Evolutionary conservation across 2,797 vertebrate species (phyloP).

Genomic region (Dryobates pubescens): DNA sequence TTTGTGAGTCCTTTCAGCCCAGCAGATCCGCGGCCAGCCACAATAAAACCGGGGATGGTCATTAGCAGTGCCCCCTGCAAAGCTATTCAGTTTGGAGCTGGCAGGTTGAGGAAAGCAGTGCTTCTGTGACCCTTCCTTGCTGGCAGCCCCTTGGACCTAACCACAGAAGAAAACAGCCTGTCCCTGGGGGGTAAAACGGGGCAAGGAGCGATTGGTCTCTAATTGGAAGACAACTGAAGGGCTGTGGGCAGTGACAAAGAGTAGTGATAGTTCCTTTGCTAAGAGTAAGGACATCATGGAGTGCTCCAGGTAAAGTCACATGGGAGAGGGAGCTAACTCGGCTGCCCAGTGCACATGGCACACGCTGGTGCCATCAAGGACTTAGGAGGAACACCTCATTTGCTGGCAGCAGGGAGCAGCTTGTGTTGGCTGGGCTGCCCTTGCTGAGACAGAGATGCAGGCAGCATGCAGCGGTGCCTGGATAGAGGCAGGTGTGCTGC

Average conservation of each 20-base stretch:
- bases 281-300: fast-evolving
- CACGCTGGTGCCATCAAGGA: neutral
- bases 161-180: neutral
- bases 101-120: neutral
- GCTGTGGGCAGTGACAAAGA: neutral
- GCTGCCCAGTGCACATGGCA: neutral
- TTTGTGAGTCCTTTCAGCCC: constrained; percentile 40
- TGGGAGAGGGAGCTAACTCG: neutral
- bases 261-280: neutral
- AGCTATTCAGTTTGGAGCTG: neutral
- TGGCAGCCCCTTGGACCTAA: neutral
- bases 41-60: neutral
- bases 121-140: neutral
- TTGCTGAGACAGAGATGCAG: neutral
- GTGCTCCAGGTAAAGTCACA: neutral
- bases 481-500: neutral
- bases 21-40: constrained; percentile 31
- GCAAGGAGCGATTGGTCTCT: neutral
- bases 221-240: neutral
- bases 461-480: neutral
- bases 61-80: constrained; percentile 16
- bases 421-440: fast-evolving
- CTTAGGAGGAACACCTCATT: neutral
- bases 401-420: neutral
- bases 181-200: neutral